Percentiles rank a stretch among this genome's conserved stretches.
Evolutionary conservation across 1,140 invertebrate genomes (phyloP).

Genomic region (Sarcophaga bullata): DNA sequence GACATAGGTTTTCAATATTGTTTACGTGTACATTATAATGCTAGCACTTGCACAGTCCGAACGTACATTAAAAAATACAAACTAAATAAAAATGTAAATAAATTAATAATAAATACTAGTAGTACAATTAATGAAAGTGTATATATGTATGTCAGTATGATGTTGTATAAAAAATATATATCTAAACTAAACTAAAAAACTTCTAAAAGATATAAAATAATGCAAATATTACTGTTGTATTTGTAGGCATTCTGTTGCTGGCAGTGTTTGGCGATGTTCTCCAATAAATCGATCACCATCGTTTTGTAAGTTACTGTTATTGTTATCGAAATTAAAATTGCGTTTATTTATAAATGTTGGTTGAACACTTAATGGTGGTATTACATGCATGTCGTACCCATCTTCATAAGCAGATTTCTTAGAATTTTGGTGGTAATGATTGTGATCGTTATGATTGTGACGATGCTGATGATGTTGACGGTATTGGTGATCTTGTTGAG

Average conservation of each 20-base stretch:
- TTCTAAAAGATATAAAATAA: background rate
- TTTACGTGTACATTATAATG: too few species aligned
- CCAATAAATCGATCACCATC: background rate
- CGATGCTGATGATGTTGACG: background rate
- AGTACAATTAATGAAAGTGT: background rate
- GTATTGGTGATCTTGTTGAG: background rate
- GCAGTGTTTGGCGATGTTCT: background rate
- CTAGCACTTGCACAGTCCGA: too few species aligned
- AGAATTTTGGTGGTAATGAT: background rate
- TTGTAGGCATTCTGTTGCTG: conserved; percentile 20
- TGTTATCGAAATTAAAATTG: background rate
- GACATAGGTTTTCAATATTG: too few species aligned
- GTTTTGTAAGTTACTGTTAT: background rate
- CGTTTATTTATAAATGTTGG: background rate
- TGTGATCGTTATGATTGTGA: background rate
- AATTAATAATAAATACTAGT: background rate
- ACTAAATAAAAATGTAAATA: too few species aligned
- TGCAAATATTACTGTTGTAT: conserved; percentile 45
- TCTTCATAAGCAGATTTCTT: background rate
- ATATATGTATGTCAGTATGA: background rate
- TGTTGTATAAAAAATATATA: background rate
- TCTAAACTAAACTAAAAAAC: background rate
- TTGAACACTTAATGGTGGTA: background rate
- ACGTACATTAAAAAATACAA: background rate
- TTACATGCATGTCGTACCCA: background rate